Evolutionary conservation across 2,888 invertebrate genomes (phyloP), one percentile per base, ranked within the genome.

Genomic region (Pammene fasciana): DNA sequence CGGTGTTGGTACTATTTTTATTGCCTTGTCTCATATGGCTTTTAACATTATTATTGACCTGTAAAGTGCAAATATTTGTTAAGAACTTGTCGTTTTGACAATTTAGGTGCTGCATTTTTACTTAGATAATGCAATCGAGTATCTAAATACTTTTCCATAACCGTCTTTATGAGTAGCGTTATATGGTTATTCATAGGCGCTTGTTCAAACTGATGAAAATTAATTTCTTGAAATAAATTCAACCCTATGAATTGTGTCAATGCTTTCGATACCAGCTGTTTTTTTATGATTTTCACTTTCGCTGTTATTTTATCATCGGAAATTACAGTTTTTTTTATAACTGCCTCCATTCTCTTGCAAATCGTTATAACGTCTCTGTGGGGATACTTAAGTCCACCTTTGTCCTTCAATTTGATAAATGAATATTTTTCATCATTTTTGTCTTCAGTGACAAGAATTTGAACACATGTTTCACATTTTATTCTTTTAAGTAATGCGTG

Each of bases 331-430:
- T 14, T 16, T 48, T 48, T 48, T 16, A 48, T 48, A n/a, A 48
- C 14, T 48, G 16, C 48, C 16, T 48, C 48, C 48, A 48, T 48
- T 14, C 16, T 48, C 14, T 48, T 48, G 16, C 75, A 76, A 54
- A 75, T 73, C 4, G 18, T 71, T 43, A 73, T 52, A 5, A 76
- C 73, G 18, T 75, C 73, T 13, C 70, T 48, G 9, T 72, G 65
- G 13, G 76, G 76, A 43, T 43, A 71, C n/a, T 70, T 65, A 1
- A 75, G 68, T 0, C 73, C 74, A 60, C 73, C 73, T 73, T 71
- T 73, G 55, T 73, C 68, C 45, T 73, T 72, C 1, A 65, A 11
- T 48, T 46, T 71, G 43, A 73, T 75, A 45, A 72, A 74, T n/a
- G 14, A 16, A 48, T 16, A 16, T 0, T 8, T 48, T 41, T 52